Evolutionary conservation across 2,113 vertebrate genomes (phyloP), one percentile per base, ranked within the genome.

Genomic region (Corydoras sp.): DNA sequence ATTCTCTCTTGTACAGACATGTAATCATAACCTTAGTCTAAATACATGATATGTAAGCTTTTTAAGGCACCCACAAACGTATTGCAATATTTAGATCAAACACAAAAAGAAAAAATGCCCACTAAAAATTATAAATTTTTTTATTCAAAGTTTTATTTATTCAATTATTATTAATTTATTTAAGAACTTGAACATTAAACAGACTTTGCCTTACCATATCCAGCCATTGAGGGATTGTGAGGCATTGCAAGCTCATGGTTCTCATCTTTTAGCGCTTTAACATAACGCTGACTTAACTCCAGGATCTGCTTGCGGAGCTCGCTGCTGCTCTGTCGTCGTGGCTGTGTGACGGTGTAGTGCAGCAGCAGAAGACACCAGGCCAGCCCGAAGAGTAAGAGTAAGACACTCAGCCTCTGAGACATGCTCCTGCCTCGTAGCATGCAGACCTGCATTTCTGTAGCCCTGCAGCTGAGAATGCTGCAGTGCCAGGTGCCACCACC

Each of bases 351-450:
- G 0, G 95, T 97, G 81, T 96, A 98, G 64, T 92, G 93, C 32
- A 99, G 86, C 80, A 99, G 86, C 91, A 98, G 92, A 68, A 98
- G 82, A 64, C 97, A 95, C 97, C 97, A 99, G 56, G 88, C 91
- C 80, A 99, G 89, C 78, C 96, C 96, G 18, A 97, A 94, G 58
- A 95, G 68, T 69, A 99, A 78, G 82, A 98, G 90, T 74, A 99
- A 86, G 82, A 93, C 82, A 80, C 97, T 95, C 81, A 99, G 88
- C 86, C 94, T 96, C 85, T 98, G 95, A 71, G 97, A 97, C 91
- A 97, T 92, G 80, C 93, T 95, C 89, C 94, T 95, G 69, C 58
- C 51, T 60, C 93, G 92, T 82, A 93, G 89, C 74, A 96, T 84
- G 69, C 88, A 81, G 83, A 90, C 88, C 83, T 96, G 90, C 95